Evolutionary conservation across 2,797 vertebrate species (phyloP), one percentile per base, ranked within the genome.

Genomic region (Ptychadena robeensis): DNA sequence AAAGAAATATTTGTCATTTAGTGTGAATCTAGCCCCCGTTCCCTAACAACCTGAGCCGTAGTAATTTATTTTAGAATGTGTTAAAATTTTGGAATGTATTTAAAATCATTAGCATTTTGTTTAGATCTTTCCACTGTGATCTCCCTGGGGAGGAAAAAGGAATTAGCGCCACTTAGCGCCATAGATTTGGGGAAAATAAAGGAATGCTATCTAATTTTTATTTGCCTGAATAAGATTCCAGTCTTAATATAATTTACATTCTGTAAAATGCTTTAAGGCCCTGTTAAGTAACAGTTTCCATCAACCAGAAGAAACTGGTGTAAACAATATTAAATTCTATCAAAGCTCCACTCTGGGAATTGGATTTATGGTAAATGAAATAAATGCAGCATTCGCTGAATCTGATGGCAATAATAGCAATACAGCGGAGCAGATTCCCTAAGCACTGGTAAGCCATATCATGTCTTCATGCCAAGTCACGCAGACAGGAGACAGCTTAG

Each of bases 401-500:
- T 35, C n/a, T 28, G 31, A 48, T 30, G 44, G n/a, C 44, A 79
- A 79, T 69, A 57, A 57, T 53, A 57, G 14, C 12, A 2, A 57
- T 28, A 27, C 65, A 53, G 64, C 30, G 10, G n/a, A n/a, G 40
- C 65, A 68, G 8, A 37, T 15, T 25, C 76, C 18, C 40, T 79
- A 79, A 77, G 75, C 65, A 57, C 64, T 27, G 48, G 27, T 69
- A 63, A 79, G 66, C 48, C 27, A 69, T 18, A 70, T 40, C 35
- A 18, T 27, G 31, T 31, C 77, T 22, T 30, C 25, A 69, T 38
- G 78, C 78, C 67, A 61, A 80, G 44, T 80, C 67, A 71, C 44
- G 44, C 65, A 79, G 31, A 35, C 32, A 57, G 44, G 40, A 67
- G 31, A 28, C 3, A 66, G 75, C 74, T 77, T 48, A 76, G 59